Conservation (phyloP, 2,113 vertebrate genomes). For the Sinocyclocheilus grahami region DNA sequence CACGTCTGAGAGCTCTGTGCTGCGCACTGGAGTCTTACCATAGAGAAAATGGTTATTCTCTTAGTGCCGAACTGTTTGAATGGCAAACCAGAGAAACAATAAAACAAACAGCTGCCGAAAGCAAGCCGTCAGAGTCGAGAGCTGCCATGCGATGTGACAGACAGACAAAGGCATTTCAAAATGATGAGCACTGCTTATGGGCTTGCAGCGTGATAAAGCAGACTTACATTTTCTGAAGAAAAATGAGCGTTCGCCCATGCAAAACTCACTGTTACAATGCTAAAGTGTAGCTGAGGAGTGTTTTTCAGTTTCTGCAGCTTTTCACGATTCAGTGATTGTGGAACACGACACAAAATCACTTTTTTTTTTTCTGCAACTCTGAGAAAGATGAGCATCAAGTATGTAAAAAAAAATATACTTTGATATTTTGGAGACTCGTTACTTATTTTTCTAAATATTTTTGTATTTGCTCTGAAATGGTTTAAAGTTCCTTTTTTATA, state of each 20-base stretch:
- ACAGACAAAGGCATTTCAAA: neutral
- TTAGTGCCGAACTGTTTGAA: neutral
- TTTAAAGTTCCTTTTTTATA: too few species aligned
- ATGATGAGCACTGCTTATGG: neutral
- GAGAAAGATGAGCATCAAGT: neutral
- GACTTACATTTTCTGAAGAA: neutral
- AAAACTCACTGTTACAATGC: neutral
- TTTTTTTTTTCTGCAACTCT: neutral
- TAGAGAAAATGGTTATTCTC: neutral
- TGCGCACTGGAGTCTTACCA: too few species aligned
- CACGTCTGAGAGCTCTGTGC: neutral
- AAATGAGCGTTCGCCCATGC: neutral
- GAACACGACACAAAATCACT: neutral
- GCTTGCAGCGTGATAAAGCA: neutral
- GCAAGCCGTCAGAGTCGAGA: neutral
- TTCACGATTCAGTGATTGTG: neutral
- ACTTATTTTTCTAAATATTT: too few species aligned
- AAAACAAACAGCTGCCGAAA: neutral
- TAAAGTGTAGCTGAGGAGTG: neutral
- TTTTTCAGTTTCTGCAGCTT: neutral
- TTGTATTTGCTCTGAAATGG: too few species aligned
- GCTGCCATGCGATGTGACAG: neutral
- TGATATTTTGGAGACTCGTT: too few species aligned
- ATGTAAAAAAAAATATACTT: too few species aligned
- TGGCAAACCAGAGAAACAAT: neutral